Evolutionary conservation across 1,140 invertebrate species (phyloP).

Genomic region (Lucilia sericata): DNA sequence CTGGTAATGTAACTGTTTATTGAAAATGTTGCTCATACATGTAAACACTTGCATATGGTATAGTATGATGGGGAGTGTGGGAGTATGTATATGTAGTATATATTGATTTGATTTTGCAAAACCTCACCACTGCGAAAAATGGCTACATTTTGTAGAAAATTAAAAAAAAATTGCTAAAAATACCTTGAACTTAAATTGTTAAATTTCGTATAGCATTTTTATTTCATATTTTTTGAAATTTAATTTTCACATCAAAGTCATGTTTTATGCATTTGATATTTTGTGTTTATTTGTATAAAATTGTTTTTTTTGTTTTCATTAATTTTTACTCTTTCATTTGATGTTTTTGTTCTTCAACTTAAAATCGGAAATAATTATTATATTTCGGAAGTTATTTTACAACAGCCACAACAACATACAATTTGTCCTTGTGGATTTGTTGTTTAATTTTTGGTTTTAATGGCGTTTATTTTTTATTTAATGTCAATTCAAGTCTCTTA

Average conservation of each 20-base stretch:
- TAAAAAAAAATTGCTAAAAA: too few relatives aligned
- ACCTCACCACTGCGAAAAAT: too few relatives aligned
- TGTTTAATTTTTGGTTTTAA: background rate
- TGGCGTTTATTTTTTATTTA: background rate
- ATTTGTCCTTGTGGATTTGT: background rate
- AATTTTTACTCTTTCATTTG: background rate
- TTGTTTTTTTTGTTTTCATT: background rate
- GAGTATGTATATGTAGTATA: background rate
- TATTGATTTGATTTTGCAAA: background rate
- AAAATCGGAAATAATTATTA: constrained; percentile 11
- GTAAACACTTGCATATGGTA: background rate
- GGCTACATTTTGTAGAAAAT: too few relatives aligned
- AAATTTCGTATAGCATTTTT: too few relatives aligned
- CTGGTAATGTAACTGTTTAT: constrained; percentile 18
- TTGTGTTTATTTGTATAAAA: too few relatives aligned
- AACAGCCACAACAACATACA: background rate
- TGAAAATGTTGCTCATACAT: background rate
- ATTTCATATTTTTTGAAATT: too few relatives aligned
- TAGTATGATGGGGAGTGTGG: background rate
- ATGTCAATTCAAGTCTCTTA: background rate
- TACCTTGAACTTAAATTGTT: too few relatives aligned
- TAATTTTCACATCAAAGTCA: too few relatives aligned
- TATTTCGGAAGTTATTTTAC: background rate
- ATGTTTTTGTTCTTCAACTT: background rate
- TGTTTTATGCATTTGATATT: too few relatives aligned